Evolutionary conservation across 1,140 invertebrate genomes (phyloP).

Genomic region (Sycophaga agraensis): DNA sequence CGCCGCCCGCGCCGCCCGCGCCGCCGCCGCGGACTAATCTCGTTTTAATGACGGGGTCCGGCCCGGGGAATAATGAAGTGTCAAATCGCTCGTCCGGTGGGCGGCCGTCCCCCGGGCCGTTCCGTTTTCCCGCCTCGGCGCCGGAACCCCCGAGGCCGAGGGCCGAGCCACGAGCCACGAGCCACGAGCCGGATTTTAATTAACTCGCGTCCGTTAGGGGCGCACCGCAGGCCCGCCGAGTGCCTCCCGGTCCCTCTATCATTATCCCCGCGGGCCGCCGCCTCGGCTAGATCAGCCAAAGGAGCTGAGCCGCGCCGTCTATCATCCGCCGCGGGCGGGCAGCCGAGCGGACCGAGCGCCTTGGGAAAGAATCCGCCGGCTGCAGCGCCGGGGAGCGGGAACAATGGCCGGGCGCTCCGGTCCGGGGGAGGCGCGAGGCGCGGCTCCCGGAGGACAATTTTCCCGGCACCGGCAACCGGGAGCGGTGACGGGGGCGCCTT

Average conservation of each 20-base stretch:
- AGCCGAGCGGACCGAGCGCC: too few relatives aligned
- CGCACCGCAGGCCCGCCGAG: not conserved
- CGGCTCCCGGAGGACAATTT: too few relatives aligned
- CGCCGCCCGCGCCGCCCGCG: too few relatives aligned
- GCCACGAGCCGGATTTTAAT: conserved; percentile 45
- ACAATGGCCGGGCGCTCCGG: too few relatives aligned
- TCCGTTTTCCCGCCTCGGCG: conserved; percentile 31
- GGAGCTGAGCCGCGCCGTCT: too few relatives aligned
- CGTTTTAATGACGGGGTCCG: conserved; percentile 56
- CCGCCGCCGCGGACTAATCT: conserved; percentile 46
- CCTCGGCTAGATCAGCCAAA: too few relatives aligned
- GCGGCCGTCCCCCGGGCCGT: conserved; percentile 38
- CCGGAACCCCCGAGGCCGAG: not conserved
- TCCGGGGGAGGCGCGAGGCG: too few relatives aligned
- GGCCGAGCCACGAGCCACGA: not conserved
- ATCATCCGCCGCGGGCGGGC: too few relatives aligned
- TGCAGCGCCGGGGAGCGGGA: too few relatives aligned
- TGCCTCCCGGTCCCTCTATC: conserved; percentile 19
- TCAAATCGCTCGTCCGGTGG: conserved; percentile 52
- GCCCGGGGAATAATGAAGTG: conserved; percentile 55
- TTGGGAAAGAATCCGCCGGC: too few relatives aligned
- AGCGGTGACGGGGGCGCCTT: too few relatives aligned
- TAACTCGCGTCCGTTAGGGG: conserved; percentile 33
- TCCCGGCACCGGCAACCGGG: too few relatives aligned
- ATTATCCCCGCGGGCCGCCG: conserved; percentile 24